Conservation (phyloP, 2,113 vertebrate genomes). For the Salvator merianae region DNA sequence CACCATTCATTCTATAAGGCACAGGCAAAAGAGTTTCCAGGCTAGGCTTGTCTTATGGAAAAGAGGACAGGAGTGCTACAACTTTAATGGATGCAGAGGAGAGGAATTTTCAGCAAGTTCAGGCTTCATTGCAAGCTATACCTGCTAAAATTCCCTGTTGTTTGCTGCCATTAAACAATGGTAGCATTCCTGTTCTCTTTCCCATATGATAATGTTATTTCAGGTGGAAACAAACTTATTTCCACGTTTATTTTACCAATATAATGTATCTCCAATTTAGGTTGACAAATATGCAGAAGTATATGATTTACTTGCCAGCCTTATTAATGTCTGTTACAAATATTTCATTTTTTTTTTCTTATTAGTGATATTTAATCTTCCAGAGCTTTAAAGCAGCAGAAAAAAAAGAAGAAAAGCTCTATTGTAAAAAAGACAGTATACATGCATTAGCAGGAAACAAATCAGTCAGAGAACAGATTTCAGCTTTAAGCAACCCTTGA, state of each 20-base stretch:
- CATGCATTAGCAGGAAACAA: constrained; percentile 42
- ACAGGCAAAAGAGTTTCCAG: neutral
- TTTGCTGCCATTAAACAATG: too few relatives aligned
- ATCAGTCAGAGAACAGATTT: constrained; percentile 26
- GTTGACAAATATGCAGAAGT: constrained; percentile 24
- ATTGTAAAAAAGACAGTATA: constrained; percentile 21
- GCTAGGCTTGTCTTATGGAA: neutral
- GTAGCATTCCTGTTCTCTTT: too few relatives aligned
- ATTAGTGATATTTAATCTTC: constrained; percentile 49
- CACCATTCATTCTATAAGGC: too few relatives aligned
- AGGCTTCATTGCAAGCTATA: too few relatives aligned
- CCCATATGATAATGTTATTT: too few relatives aligned
- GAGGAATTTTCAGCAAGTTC: too few relatives aligned
- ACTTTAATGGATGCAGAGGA: too few relatives aligned
- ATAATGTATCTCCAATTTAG: constrained; percentile 21
- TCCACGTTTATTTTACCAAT: neutral
- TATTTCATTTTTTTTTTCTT: constrained; percentile 55
- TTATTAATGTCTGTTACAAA: constrained; percentile 25
- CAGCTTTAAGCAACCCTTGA: constrained; percentile 17
- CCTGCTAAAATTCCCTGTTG: too few relatives aligned
- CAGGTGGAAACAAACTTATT: too few relatives aligned
- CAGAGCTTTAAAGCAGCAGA: constrained; percentile 39
- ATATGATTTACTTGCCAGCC: constrained; percentile 38
- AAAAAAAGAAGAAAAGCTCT: constrained; percentile 53
- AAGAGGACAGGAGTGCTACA: too few relatives aligned